A percentile compares a stretch with the other conserved stretches of the same genome.
phyloP scores from a whole-genome alignment of 2,888 invertebrate genomes.

The Caenorhabditis uteleia region DNA sequence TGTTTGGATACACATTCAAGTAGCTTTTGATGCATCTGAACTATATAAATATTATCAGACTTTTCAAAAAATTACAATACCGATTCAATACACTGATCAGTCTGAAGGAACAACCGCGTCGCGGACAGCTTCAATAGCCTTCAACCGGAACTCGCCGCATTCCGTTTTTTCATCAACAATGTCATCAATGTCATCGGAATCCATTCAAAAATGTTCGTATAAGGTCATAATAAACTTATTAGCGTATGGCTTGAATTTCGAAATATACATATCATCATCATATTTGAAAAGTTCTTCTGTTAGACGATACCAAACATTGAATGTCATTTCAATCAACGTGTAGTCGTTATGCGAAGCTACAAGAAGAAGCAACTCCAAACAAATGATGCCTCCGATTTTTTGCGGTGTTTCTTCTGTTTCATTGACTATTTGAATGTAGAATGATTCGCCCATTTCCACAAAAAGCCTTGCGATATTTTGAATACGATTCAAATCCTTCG shows the following conservation, averaged over 20 bases:
- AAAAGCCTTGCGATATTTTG: slow-evolving; percentile 92
- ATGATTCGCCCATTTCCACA: slow-evolving; percentile 89
- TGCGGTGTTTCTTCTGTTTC: slow-evolving; percentile 21
- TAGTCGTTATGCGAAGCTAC: slow-evolving; percentile 97
- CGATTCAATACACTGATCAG: slow-evolving; percentile 81
- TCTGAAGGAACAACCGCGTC: slow-evolving; percentile 94
- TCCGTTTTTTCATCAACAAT: slow-evolving; percentile 82
- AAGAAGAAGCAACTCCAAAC: slow-evolving; percentile 85
- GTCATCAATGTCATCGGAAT: slow-evolving; percentile 85
- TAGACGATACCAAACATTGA: slow-evolving; percentile 93
- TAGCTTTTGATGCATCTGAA: slow-evolving; percentile 24
- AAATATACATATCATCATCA: slow-evolving; percentile 80
- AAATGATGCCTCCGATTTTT: slow-evolving; percentile 71
- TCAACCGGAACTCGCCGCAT: slow-evolving; percentile 82
- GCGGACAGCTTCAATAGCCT: slow-evolving; percentile 82
- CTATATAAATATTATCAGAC: background rate
- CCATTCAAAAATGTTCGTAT: slow-evolving; percentile 92
- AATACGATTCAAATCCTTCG: slow-evolving; percentile 73
- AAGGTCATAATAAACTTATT: slow-evolving; percentile 79
- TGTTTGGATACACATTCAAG: slow-evolving; percentile 70
- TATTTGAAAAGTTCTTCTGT: slow-evolving; percentile 91
- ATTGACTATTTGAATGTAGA: slow-evolving; percentile 82
- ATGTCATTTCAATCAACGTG: slow-evolving; percentile 88
- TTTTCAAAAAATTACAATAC: slow-evolving; percentile 9
- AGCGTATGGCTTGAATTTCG: slow-evolving; percentile 85